Base-by-base conservation (phyloP, 2,888 invertebrate species). In the Emmelina monodactyla region DNA sequence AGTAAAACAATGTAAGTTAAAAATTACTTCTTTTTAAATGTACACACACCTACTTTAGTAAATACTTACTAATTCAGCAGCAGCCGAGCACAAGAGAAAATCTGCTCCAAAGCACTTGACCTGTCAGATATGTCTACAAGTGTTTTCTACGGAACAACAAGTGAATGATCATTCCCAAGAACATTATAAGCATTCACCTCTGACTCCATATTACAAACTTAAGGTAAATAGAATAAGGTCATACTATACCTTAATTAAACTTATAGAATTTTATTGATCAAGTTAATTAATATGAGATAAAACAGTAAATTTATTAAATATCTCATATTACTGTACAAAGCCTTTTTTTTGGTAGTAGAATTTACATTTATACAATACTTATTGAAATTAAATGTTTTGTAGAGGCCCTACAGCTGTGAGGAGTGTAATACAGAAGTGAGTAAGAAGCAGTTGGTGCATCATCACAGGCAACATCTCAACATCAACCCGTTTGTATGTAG, bases 71-170 rank as follows among this genome's bases (percentile, higher is more conserved):
- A 3, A 13, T 31, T 10, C 16, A 15, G 15, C 31, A 15, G 2
- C 29, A 33, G 30, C n/a, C 14, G 10, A 34, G 28, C 9, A 11
- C n/a, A 9, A 32, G 38, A 35, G 38, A 16, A 32, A 16, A 12
- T 32, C 30, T 87, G 60, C 41, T 39, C 41, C 36, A 14, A 30
- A 33, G 19, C 28, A 40, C 38, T 2, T 35, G 12, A 22, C 43
- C 31, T 40, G 35, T 32, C 32, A 45, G 42, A 15, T 49, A 36
- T 35, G 34, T 30, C 29, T 38, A 10, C 28, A 16, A 1, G 10
- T 33, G 12, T 38, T 33, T 12, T 2, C n/a, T 7, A 35, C 29
- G 9, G 25, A 4, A 11, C 22, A 32, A 3, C 22, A 35, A 9
- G 38, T 38, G 2, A 2, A 14, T 1, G 1, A 15, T 2, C 37